Evolutionary conservation across 1,140 invertebrate species (phyloP), one percentile per base, ranked within the genome.

Genomic region (Hypsibius dujardini): DNA sequence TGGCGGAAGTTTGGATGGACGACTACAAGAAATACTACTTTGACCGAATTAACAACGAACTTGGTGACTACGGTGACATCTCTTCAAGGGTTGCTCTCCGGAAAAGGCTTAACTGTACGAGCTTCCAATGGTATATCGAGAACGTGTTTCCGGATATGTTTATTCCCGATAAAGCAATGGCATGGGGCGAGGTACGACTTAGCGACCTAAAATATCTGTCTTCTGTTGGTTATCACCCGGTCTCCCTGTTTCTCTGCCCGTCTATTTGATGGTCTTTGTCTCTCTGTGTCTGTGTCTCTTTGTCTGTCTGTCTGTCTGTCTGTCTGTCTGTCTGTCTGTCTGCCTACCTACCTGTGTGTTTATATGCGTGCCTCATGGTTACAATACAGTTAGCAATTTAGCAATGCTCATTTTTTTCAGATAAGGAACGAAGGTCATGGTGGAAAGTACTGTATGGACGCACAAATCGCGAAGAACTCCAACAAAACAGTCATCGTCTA

Each of bases 71-170:
- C 75, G 92, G 92, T 0, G 88, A 97, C 79, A 83, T 97, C 15
- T 84, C 85, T 0, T 85, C 87, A 0, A 82, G 93, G 72, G 71
- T 87, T 1, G 79, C 82, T 62, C 79, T 95, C 7, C 80, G 90
- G 1, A 81, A 88, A 72, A 79, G 80, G 46, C 79, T 94, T 1
- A 81, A 87, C 1, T 97, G 95, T 78, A 86, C 90, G 73, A 84
- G 85, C 71, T 98, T 98, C 78, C 83, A 87, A 47, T 98, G 95
- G 95, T 98, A 95, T 77, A 81, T 98, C 73, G 85, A 94, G 69
- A 89, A 88, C 77, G 83, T 98, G 1, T 94, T 93, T 79, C 91
- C 90, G 0, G 88, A 92, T 78, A 76, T 92, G 69, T 56, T 56
- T 56, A 56, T 56, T 56, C 50, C 50, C 7, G 50, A 56, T n/a